Conservation (phyloP, 2,797 vertebrate species). For the Pelodytes ibericus region DNA sequence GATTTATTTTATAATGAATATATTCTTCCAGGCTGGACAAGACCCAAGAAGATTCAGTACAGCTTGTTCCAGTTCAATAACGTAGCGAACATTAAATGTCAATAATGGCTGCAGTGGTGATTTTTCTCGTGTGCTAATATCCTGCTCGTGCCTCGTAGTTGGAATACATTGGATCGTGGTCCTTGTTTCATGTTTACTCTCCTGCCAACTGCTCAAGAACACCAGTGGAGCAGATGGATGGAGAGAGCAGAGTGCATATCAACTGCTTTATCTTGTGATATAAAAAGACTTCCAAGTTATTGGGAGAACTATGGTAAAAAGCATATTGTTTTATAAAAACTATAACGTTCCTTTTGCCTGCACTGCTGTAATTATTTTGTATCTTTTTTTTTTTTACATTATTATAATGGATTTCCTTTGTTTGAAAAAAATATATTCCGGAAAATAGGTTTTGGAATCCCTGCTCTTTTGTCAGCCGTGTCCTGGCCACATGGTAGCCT, state of each 20-base stretch:
- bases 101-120: conserved; percentile 28
- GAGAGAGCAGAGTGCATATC: neutral
- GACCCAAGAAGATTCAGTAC: conserved; percentile 30
- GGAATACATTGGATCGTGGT: conserved; percentile 2
- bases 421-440: too few relatives aligned
- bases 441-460: too few relatives aligned
- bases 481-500: too few relatives aligned
- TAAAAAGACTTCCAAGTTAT: neutral
- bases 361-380: too few relatives aligned
- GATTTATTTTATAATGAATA: conserved; percentile 20
- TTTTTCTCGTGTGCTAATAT: conserved; percentile 26
- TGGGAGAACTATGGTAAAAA: neutral
- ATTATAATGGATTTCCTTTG: too few relatives aligned
- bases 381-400: too few relatives aligned
- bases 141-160: neutral
- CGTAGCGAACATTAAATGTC: conserved; percentile 32
- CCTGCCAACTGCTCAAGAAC: neutral
- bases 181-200: neutral
- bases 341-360: too few relatives aligned
- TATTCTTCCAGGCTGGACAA: neutral
- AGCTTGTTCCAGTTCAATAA: conserved; percentile 19
- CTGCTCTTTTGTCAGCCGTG: too few relatives aligned
- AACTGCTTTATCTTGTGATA: neutral
- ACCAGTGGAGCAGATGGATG: neutral
- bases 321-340: neutral